These are phyloP conservation scores for Periophthalmus modestus DNA, from an alignment of 2,113 vertebrate species.

Conservation along the genomic window DNA sequence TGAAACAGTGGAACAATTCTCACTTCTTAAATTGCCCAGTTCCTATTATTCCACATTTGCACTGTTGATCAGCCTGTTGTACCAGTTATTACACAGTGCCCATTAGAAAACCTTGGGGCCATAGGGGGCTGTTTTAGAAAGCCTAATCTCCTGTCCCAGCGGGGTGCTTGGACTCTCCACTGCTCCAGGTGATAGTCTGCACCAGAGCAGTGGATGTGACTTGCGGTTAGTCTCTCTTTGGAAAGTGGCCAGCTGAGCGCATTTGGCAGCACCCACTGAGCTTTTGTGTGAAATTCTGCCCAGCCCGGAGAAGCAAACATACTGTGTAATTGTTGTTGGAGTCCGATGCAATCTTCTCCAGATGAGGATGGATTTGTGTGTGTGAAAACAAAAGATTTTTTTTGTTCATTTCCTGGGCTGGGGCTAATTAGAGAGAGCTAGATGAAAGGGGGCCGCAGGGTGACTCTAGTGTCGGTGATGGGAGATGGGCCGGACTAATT, in stretches of 20 bases:
- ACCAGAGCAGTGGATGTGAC: conserved; percentile 37
- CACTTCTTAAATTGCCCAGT: neutral
- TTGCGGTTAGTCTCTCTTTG: conserved; percentile 50
- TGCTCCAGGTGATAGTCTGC: conserved; percentile 65
- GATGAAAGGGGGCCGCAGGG: conserved; percentile 55
- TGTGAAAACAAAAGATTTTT: conserved; percentile 51
- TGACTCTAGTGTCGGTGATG: conserved; percentile 63
- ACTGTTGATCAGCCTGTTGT: conserved; percentile 33
- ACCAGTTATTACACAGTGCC: conserved; percentile 54
- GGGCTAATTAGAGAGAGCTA: conserved; percentile 64
- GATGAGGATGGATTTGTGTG: conserved; percentile 51
- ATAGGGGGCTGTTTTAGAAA: conserved; percentile 62
- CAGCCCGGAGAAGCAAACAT: conserved; percentile 52
- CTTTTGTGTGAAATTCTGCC: conserved; percentile 68
- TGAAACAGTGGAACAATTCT: neutral
- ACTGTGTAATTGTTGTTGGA: conserved; percentile 61
- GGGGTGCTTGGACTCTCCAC: conserved; percentile 50
- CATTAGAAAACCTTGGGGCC: conserved; percentile 63
- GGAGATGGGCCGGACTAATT: conserved; percentile 61
- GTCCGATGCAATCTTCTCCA: conserved; percentile 53
- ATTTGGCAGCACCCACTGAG: conserved; percentile 62
- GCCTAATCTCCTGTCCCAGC: conserved; percentile 64
- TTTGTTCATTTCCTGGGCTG: conserved; percentile 17
- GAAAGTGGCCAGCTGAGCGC: conserved; percentile 66
- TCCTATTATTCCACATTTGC: conserved; percentile 29